Conservation (phyloP, 2,113 vertebrate species). For the Castor canadensis region DNA sequence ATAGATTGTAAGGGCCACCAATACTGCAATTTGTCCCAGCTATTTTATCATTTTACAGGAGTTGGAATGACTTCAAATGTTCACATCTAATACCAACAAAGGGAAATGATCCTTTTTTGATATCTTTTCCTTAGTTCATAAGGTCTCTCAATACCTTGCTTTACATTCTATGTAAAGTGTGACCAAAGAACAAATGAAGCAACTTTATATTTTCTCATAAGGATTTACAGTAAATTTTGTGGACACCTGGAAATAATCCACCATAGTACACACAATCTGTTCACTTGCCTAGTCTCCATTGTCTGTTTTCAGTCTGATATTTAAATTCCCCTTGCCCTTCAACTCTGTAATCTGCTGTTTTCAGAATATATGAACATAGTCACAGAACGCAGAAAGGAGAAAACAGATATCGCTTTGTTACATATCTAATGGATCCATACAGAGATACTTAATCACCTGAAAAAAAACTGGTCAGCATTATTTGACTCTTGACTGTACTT, state of each 20-base stretch:
- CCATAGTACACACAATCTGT: not conserved
- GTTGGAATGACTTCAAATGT: not conserved
- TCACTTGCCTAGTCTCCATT: not conserved
- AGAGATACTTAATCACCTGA: not conserved
- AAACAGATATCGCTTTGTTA: not conserved
- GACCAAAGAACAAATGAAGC: not conserved
- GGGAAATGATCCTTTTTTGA: not conserved
- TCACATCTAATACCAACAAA: not conserved
- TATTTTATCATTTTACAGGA: not conserved
- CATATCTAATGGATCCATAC: not conserved
- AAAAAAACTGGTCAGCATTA: not conserved
- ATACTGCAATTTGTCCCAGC: not conserved
- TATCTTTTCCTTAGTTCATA: not conserved
- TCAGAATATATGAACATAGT: not conserved
- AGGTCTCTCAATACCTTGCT: not conserved
- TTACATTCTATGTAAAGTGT: not conserved
- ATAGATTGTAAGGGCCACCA: not conserved
- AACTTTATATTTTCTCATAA: not conserved
- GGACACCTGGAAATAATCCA: not conserved
- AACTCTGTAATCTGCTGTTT: not conserved
- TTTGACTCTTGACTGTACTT: not conserved
- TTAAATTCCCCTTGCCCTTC: not conserved
- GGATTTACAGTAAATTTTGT: not conserved
- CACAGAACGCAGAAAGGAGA: not conserved
- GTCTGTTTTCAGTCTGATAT: not conserved